phyloP scores from a whole-genome alignment of 2,888 invertebrate genomes.

The Arrhopalites spinosus region DNA sequence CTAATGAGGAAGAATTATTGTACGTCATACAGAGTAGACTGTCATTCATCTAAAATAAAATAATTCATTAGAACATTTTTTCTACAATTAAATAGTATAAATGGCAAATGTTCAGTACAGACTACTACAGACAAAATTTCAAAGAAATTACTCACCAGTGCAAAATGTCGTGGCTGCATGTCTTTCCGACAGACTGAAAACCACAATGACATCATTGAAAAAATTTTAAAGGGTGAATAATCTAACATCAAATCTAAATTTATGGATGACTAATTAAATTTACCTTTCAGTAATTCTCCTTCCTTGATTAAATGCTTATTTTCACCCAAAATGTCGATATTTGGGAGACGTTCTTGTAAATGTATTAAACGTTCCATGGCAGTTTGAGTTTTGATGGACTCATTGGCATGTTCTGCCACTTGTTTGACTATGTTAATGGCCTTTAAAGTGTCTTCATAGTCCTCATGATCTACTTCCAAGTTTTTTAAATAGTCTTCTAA shows the following conservation, averaged over 20 bases:
- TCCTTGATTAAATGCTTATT: conserved; percentile 67
- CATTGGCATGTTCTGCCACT: conserved; percentile 66
- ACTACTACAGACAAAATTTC: conserved; percentile 42
- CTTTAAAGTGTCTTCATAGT: conserved; percentile 66
- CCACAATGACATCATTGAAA: no score
- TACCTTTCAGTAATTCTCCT: conserved; percentile 56
- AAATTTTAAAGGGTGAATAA: no score
- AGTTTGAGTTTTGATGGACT: conserved; percentile 64
- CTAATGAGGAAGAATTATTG: conserved; percentile 55
- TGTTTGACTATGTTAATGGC: conserved; percentile 65
- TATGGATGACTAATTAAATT: no score
- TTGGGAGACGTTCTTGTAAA: conserved; percentile 61
- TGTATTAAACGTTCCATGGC: conserved; percentile 63
- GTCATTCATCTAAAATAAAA: conserved; percentile 60
- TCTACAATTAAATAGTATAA: background rate
- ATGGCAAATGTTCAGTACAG: background rate
- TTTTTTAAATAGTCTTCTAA: conserved; percentile 67
- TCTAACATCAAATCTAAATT: no score
- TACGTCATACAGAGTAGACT: conserved; percentile 61
- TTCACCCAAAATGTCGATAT: conserved; percentile 61
- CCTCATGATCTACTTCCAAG: conserved; percentile 62
- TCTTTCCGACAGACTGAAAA: conserved; percentile 67
- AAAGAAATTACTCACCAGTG: conserved; percentile 62
- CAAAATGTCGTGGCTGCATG: conserved; percentile 68
- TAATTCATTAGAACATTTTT: conserved; percentile 15